These are phyloP conservation scores for Drosophila anomalata DNA, from an alignment of 2,888 invertebrate species.

Conservation along the genomic window DNA sequence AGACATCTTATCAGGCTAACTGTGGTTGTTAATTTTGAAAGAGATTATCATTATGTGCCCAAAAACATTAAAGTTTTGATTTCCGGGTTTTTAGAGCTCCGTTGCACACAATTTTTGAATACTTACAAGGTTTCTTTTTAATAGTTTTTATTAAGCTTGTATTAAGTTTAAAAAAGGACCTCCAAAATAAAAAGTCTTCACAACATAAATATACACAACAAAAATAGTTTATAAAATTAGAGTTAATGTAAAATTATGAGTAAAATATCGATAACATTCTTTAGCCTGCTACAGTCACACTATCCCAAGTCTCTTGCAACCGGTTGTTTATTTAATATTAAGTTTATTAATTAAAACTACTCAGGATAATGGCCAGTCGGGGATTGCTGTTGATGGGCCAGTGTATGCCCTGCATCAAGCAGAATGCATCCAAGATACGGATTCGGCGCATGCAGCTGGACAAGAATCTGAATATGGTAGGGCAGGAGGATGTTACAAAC, in stretches of 20 bases:
- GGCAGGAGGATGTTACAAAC: background rate
- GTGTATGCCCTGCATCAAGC: slow-evolving; percentile 91
- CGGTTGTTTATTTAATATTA: slow-evolving; percentile 13
- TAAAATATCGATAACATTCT: slow-evolving; percentile 1
- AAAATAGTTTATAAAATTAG: background rate
- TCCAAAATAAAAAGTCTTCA: no score
- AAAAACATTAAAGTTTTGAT: no score
- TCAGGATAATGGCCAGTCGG: slow-evolving; percentile 83
- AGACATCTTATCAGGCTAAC: slow-evolving; percentile 14
- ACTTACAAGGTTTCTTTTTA: no score
- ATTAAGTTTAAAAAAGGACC: no score
- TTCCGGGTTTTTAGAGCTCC: no score
- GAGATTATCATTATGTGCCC: no score
- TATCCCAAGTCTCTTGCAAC: background rate
- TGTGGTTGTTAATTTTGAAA: background rate
- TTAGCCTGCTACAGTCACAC: slow-evolving; percentile 1
- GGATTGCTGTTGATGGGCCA: slow-evolving; percentile 88
- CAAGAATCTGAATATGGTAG: slow-evolving; percentile 90
- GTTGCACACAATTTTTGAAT: no score
- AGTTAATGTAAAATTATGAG: background rate
- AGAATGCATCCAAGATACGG: slow-evolving; percentile 91
- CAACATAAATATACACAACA: no score
- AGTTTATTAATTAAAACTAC: slow-evolving; percentile 15
- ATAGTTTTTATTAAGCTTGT: no score
- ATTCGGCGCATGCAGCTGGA: slow-evolving; percentile 91